Evolutionary conservation across 2,113 vertebrate genomes (phyloP).

Genomic region (Potamarius usumacintae): DNA sequence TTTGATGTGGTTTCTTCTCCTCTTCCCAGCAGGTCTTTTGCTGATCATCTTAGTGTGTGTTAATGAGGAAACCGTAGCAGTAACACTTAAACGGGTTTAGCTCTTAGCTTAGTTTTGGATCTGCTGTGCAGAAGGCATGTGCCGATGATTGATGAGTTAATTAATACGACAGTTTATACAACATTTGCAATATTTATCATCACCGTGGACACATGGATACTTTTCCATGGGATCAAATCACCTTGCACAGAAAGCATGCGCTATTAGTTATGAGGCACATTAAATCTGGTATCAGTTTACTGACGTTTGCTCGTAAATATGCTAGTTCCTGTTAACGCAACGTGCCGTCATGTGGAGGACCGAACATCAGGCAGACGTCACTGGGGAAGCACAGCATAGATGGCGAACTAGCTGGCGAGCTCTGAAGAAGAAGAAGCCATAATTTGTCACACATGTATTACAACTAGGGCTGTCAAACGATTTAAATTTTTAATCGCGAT

Average conservation of each 20-base stretch:
- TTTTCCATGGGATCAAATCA: neutral
- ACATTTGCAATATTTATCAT: neutral
- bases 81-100: neutral
- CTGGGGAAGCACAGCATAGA: too few relatives aligned
- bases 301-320: neutral
- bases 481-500: too few relatives aligned
- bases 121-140: neutral
- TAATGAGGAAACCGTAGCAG: neutral
- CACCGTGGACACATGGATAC: neutral
- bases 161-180: neutral
- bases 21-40: slow-evolving; percentile 1
- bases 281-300: neutral
- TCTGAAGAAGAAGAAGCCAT: too few relatives aligned
- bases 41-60: slow-evolving; percentile 5
- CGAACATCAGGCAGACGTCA: too few relatives aligned
- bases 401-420: too few relatives aligned
- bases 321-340: neutral
- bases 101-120: neutral
- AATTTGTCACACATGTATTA: too few relatives aligned
- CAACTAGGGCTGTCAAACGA: too few relatives aligned
- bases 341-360: too few relatives aligned
- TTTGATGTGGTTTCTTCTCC: slow-evolving; percentile 19
- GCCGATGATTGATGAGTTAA: neutral
- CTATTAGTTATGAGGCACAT: neutral
- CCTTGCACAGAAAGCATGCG: neutral